Percentiles rank a stretch among this genome's conserved stretches.
These are phyloP conservation scores for Spinibarbus caldwelli DNA, from an alignment of 2,797 vertebrate genomes.

Conservation along the genomic window DNA sequence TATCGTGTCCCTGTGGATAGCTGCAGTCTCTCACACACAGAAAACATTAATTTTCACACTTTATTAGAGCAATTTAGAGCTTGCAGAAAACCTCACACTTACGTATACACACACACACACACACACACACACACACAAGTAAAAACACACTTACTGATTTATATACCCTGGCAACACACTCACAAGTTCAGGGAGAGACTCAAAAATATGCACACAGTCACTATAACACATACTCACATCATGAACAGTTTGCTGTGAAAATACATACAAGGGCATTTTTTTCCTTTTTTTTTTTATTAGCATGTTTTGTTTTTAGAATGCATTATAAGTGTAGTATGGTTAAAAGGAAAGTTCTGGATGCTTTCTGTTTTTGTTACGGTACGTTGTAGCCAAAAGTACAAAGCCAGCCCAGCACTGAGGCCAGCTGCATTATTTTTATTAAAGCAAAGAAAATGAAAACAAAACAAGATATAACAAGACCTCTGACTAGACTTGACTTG, in stretches of 20 bases:
- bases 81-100: background rate
- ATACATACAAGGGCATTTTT: background rate
- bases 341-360: background rate
- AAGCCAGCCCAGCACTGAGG: background rate
- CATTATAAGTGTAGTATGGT: background rate
- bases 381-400: background rate
- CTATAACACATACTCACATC: background rate
- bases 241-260: background rate
- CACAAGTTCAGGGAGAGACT: slow-evolving; percentile 39
- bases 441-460: slow-evolving; percentile 2
- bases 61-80: slow-evolving; percentile 31
- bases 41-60: slow-evolving; percentile 34
- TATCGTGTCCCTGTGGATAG: slow-evolving; percentile 13
- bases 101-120: background rate
- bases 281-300: background rate
- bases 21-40: background rate
- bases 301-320: background rate
- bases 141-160: slow-evolving; percentile 6
- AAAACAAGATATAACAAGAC: background rate
- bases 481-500: slow-evolving; percentile 1
- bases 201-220: slow-evolving; percentile 18
- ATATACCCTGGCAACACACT: slow-evolving; percentile 27
- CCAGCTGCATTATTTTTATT: background rate
- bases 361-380: background rate
- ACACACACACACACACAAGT: background rate